A percentile compares a stretch with the other conserved stretches of the same genome.
These are phyloP conservation scores for Lucilia cuprina DNA, from an alignment of 1,140 invertebrate species.

Conservation along the genomic window DNA sequence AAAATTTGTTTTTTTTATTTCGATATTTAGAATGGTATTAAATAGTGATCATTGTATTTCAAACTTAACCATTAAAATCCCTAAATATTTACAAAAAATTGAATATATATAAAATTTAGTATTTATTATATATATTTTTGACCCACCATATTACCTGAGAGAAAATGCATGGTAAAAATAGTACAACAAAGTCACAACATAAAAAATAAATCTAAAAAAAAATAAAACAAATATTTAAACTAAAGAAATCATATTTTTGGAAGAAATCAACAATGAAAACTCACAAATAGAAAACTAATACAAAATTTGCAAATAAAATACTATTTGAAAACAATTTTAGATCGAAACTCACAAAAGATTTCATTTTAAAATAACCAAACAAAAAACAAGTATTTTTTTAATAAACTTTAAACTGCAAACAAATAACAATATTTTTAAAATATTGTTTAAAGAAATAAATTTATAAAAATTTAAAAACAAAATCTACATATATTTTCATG, in stretches of 20 bases:
- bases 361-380: slow-evolving; percentile 7
- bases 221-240: neutral
- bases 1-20: too few species aligned
- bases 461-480: neutral
- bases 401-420: neutral
- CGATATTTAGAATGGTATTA: neutral
- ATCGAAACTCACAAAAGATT: neutral
- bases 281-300: neutral
- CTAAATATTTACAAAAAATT: neutral
- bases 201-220: slow-evolving; percentile 8
- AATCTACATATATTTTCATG: slow-evolving; percentile 19
- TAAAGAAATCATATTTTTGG: slow-evolving; percentile 31
- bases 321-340: slow-evolving; percentile 1
- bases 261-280: slow-evolving; percentile 16
- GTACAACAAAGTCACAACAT: slow-evolving; percentile 17
- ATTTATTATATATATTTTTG: slow-evolving; percentile 8
- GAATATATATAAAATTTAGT: neutral
- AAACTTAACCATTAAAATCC: neutral
- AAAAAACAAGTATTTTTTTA: neutral
- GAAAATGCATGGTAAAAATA: slow-evolving; percentile 35
- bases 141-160: slow-evolving; percentile 27
- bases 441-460: neutral
- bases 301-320: neutral
- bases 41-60: neutral
- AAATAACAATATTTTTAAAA: slow-evolving; percentile 24